Conservation (phyloP, 2,888 invertebrate species). For the Lordiphosa fenestrarum region DNA sequence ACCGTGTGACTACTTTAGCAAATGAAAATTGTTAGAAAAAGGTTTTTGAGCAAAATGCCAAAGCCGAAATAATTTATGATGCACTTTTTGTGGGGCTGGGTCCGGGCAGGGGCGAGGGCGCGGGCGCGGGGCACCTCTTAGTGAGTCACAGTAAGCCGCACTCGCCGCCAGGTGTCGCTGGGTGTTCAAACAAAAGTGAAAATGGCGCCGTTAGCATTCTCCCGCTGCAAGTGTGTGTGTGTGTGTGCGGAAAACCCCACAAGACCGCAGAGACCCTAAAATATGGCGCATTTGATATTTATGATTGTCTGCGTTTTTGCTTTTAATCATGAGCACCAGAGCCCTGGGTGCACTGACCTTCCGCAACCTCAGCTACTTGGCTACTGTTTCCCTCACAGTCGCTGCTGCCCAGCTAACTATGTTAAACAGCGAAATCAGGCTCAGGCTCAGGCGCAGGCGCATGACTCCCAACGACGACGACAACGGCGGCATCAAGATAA, state of each 20-base stretch:
- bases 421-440: conserved; percentile 69
- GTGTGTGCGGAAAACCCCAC: conserved; percentile 7
- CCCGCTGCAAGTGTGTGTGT: conserved; percentile 1
- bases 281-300: conserved; percentile 67
- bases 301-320: conserved; percentile 63
- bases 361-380: conserved; percentile 56
- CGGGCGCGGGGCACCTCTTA: conserved; percentile 21
- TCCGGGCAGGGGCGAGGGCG: conserved; percentile 10
- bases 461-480: conserved; percentile 18
- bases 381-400: conserved; percentile 57
- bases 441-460: conserved; percentile 24
- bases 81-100: conserved; percentile 63
- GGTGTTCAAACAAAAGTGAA: conserved; percentile 62
- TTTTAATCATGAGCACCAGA: conserved; percentile 59
- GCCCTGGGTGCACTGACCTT: conserved; percentile 61
- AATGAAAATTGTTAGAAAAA: conserved; percentile 63
- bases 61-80: conserved; percentile 68
- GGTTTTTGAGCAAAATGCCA: conserved; percentile 39
- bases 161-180: conserved; percentile 60
- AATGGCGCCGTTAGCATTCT: conserved; percentile 12
- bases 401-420: conserved; percentile 51
- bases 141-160: conserved; percentile 50
- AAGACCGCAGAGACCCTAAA: conserved; percentile 54
- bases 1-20: conserved; percentile 74
- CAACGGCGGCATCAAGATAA: conserved; percentile 64